phyloP scores from a whole-genome alignment of 2,797 vertebrate genomes.

The Danionella dracula region DNA sequence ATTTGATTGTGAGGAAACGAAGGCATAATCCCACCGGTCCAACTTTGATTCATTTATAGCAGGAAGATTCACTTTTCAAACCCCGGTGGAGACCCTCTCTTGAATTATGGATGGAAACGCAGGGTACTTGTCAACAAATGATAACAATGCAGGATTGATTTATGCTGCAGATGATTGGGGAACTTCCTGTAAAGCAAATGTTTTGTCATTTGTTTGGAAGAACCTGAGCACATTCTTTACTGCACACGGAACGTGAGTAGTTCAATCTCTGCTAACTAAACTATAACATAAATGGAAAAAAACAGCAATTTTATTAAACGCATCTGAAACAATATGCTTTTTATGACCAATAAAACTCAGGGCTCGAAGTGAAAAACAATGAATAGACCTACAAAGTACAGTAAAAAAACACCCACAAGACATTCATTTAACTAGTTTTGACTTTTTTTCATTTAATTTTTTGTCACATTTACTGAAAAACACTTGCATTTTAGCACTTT shows the following conservation, averaged over 20 bases:
- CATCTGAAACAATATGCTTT: no score
- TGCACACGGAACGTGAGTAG: background rate
- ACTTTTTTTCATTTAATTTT: no score
- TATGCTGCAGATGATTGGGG: slow-evolving; percentile 14
- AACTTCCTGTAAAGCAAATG: slow-evolving; percentile 6
- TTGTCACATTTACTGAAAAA: no score
- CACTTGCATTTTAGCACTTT: background rate
- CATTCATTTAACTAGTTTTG: no score
- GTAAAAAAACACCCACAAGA: no score
- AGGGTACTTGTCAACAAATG: slow-evolving; percentile 31
- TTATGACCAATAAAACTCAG: no score
- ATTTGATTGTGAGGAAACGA: slow-evolving; percentile 42
- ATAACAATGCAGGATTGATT: slow-evolving; percentile 40
- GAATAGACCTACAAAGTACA: no score
- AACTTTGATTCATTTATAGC: slow-evolving; percentile 58
- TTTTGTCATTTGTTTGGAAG: background rate
- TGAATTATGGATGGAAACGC: slow-evolving; percentile 62
- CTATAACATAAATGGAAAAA: no score
- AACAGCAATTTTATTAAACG: no score
- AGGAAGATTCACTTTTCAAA: slow-evolving; percentile 46
- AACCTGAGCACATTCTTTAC: background rate
- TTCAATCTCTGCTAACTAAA: background rate
- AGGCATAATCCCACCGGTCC: slow-evolving; percentile 38
- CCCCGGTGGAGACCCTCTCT: slow-evolving; percentile 41
- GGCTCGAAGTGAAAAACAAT: no score